Evolutionary conservation across 2,113 vertebrate species (phyloP).

Genomic region (Melanerpes aurifrons): DNA sequence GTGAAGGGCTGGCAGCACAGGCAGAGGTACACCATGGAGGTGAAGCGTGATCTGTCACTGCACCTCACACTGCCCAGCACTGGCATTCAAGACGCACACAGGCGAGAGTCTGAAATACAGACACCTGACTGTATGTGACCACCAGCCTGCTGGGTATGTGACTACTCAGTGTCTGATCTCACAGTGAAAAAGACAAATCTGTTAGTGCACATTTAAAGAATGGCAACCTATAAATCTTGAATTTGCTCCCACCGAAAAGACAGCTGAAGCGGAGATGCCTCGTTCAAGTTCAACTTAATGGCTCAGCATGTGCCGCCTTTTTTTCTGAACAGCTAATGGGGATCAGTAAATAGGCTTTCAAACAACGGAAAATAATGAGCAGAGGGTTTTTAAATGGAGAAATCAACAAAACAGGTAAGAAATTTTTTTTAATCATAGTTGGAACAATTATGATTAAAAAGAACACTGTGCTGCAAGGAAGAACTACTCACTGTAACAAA

Average conservation of each 20-base stretch:
- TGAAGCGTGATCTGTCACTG: accelerated
- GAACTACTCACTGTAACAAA: background rate
- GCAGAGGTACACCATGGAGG: background rate
- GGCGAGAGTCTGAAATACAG: background rate
- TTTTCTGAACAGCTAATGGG: background rate
- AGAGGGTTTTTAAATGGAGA: background rate
- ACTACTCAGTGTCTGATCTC: background rate
- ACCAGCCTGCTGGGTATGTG: too few relatives aligned
- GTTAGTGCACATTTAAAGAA: background rate
- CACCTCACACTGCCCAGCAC: background rate
- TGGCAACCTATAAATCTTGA: background rate
- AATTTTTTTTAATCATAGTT: background rate
- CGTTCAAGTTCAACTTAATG: background rate
- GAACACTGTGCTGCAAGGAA: background rate
- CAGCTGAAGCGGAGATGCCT: background rate
- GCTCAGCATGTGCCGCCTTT: background rate
- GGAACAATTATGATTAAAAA: background rate
- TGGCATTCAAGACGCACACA: background rate
- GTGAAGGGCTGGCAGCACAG: background rate
- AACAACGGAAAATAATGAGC: background rate
- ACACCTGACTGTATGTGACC: background rate
- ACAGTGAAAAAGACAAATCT: background rate
- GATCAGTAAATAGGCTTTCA: background rate
- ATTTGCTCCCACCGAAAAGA: background rate
- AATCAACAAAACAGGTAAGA: background rate